Evolutionary conservation across 2,888 invertebrate species (phyloP), one percentile per base, ranked within the genome.

Genomic region (Agrochola lychnidis): DNA sequence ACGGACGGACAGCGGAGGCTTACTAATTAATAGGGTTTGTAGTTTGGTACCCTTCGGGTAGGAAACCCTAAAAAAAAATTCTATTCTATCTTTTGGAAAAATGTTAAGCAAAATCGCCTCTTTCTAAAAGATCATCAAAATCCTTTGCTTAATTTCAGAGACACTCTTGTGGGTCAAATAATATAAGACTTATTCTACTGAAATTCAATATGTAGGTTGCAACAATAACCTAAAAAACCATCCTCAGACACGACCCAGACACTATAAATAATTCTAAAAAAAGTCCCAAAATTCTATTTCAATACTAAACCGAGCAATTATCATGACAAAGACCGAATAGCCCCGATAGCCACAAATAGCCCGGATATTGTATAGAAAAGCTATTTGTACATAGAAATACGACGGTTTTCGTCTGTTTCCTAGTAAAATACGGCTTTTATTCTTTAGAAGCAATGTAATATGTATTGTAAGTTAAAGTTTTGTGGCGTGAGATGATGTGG

Each of bases 301-400:
- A 68, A 53, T 53, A 59, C 51, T 57, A 76, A 87, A 69, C 10
- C 62, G 56, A 63, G 40, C 70, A 45, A 87, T 87, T 85, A 85
- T 40, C 79, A 85, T 79, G 68, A 87, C 70, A 85, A 87, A 79
- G 59, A 7, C n/a, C 10, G 4, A 7, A 70, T 68, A 56, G 69
- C 16, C 64, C 12, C 12, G n/a, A 67, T 53, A 30, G 57, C 68
- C 70, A 14, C 70, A 63, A 70, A 85, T 68, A 45, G 66, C 12
- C 82, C 75, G 88, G 88, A 78, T 73, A 74, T 82, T 82, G 69
- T 78, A 74, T 70, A 61, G 62, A 25, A 70, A 75, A 12, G 22
- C 57, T 62, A 66, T 82, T 75, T 78, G 64, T 69, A 40, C 25
- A 63, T 76, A 73, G 56, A 70, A 79, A 76, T 70, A 64, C 64